Evolutionary conservation across 2,113 vertebrate species (phyloP).

Genomic region (Glareola pratincola): DNA sequence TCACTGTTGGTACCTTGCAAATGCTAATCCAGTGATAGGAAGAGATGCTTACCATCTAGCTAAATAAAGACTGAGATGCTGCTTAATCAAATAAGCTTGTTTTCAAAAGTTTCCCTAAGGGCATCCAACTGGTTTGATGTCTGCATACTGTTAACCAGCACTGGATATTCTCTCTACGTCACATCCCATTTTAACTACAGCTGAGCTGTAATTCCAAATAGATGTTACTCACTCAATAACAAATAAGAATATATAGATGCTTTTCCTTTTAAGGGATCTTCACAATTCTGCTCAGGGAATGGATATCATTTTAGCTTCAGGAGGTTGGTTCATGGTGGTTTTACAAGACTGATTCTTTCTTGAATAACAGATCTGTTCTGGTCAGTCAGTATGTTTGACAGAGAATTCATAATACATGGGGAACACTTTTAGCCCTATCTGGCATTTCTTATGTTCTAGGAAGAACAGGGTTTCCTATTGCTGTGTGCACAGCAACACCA

Average conservation of each 20-base stretch:
- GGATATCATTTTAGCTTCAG: neutral
- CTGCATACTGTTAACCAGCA: neutral
- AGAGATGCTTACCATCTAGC: neutral
- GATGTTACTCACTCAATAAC: neutral
- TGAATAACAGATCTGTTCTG: neutral
- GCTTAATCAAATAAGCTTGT: slow-evolving; percentile 4
- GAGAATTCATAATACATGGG: neutral
- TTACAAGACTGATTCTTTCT: neutral
- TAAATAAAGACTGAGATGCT: slow-evolving; percentile 24
- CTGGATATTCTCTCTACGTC: neutral
- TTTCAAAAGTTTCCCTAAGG: neutral
- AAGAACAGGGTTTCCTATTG: neutral
- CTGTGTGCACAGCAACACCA: neutral
- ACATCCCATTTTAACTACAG: neutral
- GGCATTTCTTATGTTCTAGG: neutral
- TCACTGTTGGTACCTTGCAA: neutral
- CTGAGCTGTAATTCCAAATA: neutral
- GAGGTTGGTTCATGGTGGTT: too few species aligned
- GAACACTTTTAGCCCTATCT: neutral
- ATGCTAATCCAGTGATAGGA: slow-evolving; percentile 4
- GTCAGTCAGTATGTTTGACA: too few species aligned
- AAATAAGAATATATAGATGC: neutral
- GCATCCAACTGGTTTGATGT: neutral
- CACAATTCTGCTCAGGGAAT: neutral
- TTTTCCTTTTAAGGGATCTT: neutral